Base-by-base conservation (phyloP, 2,888 invertebrate species). In the Brachyptera putata region DNA sequence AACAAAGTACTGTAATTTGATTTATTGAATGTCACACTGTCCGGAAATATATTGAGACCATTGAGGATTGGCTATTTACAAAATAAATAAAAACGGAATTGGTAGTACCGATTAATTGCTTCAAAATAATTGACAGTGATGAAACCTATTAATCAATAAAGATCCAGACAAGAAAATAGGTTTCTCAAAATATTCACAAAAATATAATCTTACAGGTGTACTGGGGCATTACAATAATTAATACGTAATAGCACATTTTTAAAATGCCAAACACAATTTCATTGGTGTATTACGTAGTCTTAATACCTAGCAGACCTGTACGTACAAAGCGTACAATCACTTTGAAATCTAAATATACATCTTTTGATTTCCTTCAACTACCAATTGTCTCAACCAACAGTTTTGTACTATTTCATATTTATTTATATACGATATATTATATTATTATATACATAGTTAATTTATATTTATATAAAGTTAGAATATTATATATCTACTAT, bases 391-490 rank as follows among this genome's bases (percentile, higher is more conserved):
- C 53, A 53, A 53, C 16, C 53, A 61, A 63, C 58, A 63, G 60
- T 64, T 63, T 60, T 64, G 63, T 64, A 64, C 63, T 64, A 64
- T 64, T 53, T 61, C 60, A 60, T 59, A 62, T 56, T 53, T 62
- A 60, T 56, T 37, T 39, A 46, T 49, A n/a, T n/a, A n/a, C n/a
- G n/a, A n/a, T n/a, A n/a, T n/a, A n/a, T n/a, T 60, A 62, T 61
- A 58, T 58, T 56, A 7, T 61, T 56, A 58, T 56, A 16, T 61
- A 56, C 49, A 61, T 48, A 59, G 16, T 53, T 63, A 57, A 50
- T 50, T 50, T 46, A 37, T 57, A 57, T 60, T 57, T 64, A 60
- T 64, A 64, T 64, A 64, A 61, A 64, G 57, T 56, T 61, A 57
- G 46, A 46, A 46, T 46, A 46, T 46, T 46, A 21, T 22, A 53